A percentile compares a stretch with the other conserved stretches of the same genome.
Evolutionary conservation across 2,888 invertebrate species (phyloP).

Genomic region (Ditula angustiorana): DNA sequence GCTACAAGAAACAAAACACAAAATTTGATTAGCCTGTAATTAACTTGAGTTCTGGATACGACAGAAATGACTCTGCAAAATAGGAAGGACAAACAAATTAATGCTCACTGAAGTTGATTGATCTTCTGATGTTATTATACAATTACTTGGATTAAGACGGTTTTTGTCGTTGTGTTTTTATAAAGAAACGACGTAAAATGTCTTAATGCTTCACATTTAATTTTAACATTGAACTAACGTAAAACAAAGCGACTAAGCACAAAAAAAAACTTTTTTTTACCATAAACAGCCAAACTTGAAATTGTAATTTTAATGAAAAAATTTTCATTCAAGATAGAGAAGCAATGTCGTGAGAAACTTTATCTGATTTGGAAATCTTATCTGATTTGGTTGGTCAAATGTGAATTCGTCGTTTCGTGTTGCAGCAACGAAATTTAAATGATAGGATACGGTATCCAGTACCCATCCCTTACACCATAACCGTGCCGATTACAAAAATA

Average conservation of each 20-base stretch:
- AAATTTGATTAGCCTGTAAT: conserved; percentile 35
- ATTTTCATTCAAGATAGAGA: too few relatives aligned
- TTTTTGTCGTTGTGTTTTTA: not conserved
- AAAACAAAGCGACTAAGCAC: too few relatives aligned
- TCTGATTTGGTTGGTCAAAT: too few relatives aligned
- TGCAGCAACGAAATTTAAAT: too few relatives aligned
- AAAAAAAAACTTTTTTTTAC: too few relatives aligned
- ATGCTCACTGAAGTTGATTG: conserved; percentile 37
- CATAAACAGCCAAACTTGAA: too few relatives aligned
- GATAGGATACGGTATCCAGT: not conserved
- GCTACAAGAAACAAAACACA: conserved; percentile 30
- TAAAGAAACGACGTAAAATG: not conserved
- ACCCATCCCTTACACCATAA: not conserved
- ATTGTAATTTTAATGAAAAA: too few relatives aligned
- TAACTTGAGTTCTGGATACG: conserved; percentile 32
- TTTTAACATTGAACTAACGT: too few relatives aligned
- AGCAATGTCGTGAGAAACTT: too few relatives aligned
- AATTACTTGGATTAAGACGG: conserved; percentile 3
- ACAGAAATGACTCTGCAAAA: conserved; percentile 38
- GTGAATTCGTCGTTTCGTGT: too few relatives aligned
- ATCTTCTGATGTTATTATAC: conserved; percentile 31
- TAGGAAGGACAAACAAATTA: conserved; percentile 35
- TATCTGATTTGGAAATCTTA: too few relatives aligned
- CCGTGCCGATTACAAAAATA: conserved; percentile 25
- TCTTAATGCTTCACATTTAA: not conserved